Evolutionary conservation across 2,797 vertebrate species (phyloP).

Genomic region (Acanthurus leucopareius): DNA sequence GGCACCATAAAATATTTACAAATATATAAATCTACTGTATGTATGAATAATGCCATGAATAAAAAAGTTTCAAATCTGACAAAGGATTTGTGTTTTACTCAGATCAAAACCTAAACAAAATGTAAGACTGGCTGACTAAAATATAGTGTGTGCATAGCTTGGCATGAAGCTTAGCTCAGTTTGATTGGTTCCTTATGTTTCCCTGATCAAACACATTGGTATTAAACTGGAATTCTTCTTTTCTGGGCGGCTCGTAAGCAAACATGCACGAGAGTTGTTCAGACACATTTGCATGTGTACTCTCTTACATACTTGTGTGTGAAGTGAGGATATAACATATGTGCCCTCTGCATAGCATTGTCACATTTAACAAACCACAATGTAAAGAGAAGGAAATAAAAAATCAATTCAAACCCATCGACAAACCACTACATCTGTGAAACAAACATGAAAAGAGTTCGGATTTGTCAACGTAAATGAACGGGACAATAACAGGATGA

Average conservation of each 20-base stretch:
- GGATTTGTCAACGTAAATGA: background rate
- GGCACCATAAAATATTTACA: background rate
- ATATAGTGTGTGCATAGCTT: constrained; percentile 9
- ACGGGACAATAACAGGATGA: background rate
- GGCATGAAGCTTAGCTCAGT: background rate
- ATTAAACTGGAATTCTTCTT: constrained; percentile 3
- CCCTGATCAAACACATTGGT: constrained; percentile 26
- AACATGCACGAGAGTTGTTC: background rate
- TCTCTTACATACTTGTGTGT: background rate
- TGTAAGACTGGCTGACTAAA: constrained; percentile 9
- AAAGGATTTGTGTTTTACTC: background rate
- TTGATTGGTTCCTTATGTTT: constrained; percentile 11
- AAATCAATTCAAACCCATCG: background rate
- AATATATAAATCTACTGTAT: background rate
- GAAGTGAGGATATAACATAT: background rate
- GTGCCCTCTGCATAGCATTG: background rate
- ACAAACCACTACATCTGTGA: background rate
- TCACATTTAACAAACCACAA: background rate
- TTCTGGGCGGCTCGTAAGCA: background rate
- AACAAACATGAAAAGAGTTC: background rate
- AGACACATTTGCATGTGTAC: background rate
- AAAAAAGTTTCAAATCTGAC: constrained; percentile 2
- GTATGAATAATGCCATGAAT: background rate
- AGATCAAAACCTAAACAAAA: constrained; percentile 14
- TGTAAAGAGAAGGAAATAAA: background rate